Evolutionary conservation across 2,113 vertebrate genomes (phyloP), one percentile per base, ranked within the genome.

Genomic region (Catagonus wagneri): DNA sequence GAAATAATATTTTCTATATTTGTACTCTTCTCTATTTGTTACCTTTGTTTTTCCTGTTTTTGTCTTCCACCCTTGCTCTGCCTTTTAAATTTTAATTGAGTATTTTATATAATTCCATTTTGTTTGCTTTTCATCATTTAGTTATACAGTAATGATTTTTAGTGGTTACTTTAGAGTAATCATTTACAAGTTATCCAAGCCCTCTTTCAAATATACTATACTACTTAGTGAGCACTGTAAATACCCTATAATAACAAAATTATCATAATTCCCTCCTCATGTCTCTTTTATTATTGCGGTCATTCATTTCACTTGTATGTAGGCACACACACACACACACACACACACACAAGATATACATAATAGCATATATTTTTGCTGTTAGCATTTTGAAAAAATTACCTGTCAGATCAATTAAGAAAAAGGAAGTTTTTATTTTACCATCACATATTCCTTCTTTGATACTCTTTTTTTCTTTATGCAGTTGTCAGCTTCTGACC

Each of bases 321-420:
- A 71, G n/a, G 2, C 15, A 61, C 14, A 16, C 23, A 27, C 27
- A 14, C 39, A 29, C 23, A 74, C 14, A 25, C 6, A 72, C 22
- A 6, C 0, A 3, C 0, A 0, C 61, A 27, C 11, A 85, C 50
- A 4, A 66, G n/a, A 34, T 25, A 54, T 85, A 2, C 22, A 20
- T 69, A 86, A 56, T 16, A 17, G 25, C 29, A 83, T 61, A 61
- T 4, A 29, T 29, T 22, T 2, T 58, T 79, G n/a, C 0, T 56
- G n/a, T 44, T 44, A 68, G 32, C 36, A 81, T 69, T 80, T 80
- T 90, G 19, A 69, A 60, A 7, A 79, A 80, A 44, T 60, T 78
- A 54, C 14, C 22, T 36, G 2, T 69, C 10, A n/a, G 76, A 44
- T 39, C 25, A 80, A 25, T 60, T 81, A 69, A 90, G 34, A 54